Conservation (phyloP, 2,113 vertebrate genomes). For the Albula glossodonta region DNA sequence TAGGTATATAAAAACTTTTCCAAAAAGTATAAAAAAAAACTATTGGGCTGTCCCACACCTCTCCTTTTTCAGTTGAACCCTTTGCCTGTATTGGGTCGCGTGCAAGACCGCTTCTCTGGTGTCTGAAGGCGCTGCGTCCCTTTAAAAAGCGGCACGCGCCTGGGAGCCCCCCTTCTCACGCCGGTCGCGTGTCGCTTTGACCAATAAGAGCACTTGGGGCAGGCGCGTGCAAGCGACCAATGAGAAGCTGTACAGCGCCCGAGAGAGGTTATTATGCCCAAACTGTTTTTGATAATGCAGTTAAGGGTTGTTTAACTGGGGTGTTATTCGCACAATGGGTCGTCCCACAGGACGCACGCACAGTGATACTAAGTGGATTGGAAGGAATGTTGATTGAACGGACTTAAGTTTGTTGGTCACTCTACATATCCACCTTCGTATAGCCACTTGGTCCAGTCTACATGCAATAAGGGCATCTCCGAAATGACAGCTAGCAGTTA, state of each 20-base stretch:
- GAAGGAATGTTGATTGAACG: slow-evolving; percentile 51
- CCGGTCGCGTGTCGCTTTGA: slow-evolving; percentile 83
- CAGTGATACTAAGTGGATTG: slow-evolving; percentile 42
- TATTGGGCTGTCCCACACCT: slow-evolving; percentile 13
- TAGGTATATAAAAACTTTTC: slow-evolving; percentile 22
- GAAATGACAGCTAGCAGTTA: not conserved
- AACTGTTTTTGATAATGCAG: slow-evolving; percentile 61
- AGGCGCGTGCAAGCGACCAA: slow-evolving; percentile 87
- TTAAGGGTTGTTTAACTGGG: slow-evolving; percentile 63
- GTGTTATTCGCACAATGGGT: slow-evolving; percentile 57
- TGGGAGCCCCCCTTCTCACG: slow-evolving; percentile 84
- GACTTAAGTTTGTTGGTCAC: slow-evolving; percentile 26
- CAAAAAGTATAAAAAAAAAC: not conserved
- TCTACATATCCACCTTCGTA: not conserved
- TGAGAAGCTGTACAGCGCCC: slow-evolving; percentile 64
- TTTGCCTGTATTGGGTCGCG: slow-evolving; percentile 64
- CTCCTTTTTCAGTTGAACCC: slow-evolving; percentile 49
- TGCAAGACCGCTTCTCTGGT: slow-evolving; percentile 82
- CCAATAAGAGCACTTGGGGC: slow-evolving; percentile 75
- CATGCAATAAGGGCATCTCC: not conserved
- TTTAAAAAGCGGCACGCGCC: slow-evolving; percentile 97
- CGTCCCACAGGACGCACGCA: slow-evolving; percentile 66
- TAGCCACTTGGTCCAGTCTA: not conserved
- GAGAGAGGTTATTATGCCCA: slow-evolving; percentile 62
- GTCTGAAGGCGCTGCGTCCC: slow-evolving; percentile 79